phyloP scores from a whole-genome alignment of 2,797 vertebrate species.

The Adelosebastes latens region DNA sequence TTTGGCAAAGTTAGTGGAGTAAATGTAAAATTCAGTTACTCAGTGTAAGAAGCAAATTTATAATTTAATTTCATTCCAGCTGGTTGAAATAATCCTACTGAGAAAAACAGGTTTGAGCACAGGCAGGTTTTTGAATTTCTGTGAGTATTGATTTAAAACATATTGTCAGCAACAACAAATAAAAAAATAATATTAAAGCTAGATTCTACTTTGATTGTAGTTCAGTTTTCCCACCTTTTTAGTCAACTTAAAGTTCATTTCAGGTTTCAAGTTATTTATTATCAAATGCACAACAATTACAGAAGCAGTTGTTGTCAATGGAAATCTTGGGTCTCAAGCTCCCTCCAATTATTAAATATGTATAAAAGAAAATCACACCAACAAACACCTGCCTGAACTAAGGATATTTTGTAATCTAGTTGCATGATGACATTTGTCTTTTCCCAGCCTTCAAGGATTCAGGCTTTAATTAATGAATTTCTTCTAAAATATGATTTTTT shows the following conservation, averaged over 20 bases:
- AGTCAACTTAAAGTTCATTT: background rate
- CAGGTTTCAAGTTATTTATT: no score
- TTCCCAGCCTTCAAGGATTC: background rate
- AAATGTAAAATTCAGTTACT: background rate
- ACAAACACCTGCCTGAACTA: no score
- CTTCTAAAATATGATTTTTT: background rate
- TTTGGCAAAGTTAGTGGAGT: background rate
- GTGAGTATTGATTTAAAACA: background rate
- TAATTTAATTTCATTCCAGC: conserved; percentile 2
- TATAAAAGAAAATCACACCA: no score
- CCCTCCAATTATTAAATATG: no score
- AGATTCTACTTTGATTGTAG: background rate
- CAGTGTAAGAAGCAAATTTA: background rate
- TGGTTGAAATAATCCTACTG: conserved; percentile 9
- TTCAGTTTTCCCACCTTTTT: background rate
- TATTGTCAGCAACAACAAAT: background rate
- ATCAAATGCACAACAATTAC: no score
- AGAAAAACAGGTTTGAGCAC: background rate
- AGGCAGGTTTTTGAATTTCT: background rate
- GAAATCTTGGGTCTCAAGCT: no score
- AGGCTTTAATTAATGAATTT: background rate
- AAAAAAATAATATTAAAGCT: background rate
- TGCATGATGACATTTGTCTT: background rate
- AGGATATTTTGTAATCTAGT: background rate
- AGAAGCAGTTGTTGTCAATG: no score